A percentile compares a stretch with the other conserved stretches of the same genome.
Evolutionary conservation across 2,888 invertebrate species (phyloP).

Genomic region (Biston stratarius): DNA sequence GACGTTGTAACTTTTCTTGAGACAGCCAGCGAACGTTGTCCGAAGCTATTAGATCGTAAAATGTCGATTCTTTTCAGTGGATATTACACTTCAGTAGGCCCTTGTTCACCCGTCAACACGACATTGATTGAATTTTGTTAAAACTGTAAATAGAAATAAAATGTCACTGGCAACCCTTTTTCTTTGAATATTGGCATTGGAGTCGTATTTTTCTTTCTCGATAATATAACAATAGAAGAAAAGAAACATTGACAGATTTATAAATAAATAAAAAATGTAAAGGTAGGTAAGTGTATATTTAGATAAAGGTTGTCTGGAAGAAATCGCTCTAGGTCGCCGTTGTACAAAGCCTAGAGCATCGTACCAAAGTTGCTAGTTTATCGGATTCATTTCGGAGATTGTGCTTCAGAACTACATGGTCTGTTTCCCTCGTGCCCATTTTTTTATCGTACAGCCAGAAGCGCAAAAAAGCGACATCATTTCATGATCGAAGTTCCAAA

Average conservation of each 20-base stretch:
- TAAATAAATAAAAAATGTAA: too few relatives aligned
- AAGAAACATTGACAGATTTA: not conserved
- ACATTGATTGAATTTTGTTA: constrained; percentile 23
- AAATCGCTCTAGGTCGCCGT: too few relatives aligned
- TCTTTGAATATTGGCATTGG: not conserved
- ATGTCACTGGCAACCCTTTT: constrained; percentile 22
- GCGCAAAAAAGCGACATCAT: too few relatives aligned
- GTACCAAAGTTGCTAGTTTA: too few relatives aligned
- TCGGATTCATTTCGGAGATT: too few relatives aligned
- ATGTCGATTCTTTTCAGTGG: constrained; percentile 11
- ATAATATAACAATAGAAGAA: not conserved
- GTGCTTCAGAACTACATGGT: too few relatives aligned
- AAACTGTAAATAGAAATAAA: constrained; percentile 21
- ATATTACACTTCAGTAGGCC: constrained; percentile 16
- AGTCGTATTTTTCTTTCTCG: not conserved
- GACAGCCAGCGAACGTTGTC: constrained; percentile 13
- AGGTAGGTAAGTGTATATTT: too few relatives aligned
- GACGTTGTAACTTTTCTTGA: constrained; percentile 4
- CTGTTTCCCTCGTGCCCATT: too few relatives aligned
- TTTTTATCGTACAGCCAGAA: too few relatives aligned
- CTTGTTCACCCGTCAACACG: constrained; percentile 7
- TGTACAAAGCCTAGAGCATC: too few relatives aligned
- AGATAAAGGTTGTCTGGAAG: too few relatives aligned
- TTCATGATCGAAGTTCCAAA: too few relatives aligned
- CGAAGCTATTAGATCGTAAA: constrained; percentile 24